Base-by-base conservation (phyloP, 2,113 vertebrate species). In the Corydoras maculifer region DNA sequence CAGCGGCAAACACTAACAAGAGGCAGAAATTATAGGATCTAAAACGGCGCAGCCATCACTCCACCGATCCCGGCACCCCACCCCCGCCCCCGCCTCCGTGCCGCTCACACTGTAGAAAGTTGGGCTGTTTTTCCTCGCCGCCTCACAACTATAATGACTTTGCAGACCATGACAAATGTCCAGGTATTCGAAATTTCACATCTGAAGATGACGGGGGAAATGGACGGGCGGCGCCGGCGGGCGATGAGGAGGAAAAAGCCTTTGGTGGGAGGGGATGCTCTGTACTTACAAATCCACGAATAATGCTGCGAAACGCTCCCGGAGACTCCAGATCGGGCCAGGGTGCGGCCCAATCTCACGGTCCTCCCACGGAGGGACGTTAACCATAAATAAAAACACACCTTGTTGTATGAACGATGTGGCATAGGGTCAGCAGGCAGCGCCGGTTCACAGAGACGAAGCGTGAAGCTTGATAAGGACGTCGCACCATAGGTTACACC, bases 131-230 rank as follows among this genome's bases (percentile, higher is more conserved):
- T 62, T 58, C 65, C 9, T 35, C 49, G 5, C 15, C 29, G n/a
- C 14, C 63, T 31, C 62, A 54, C 86, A 79, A 86, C 86, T 87
- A 85, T 87, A 88, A 87, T 87, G 82, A 84, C 84, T 86, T 83
- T 86, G 80, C 83, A 84, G 86, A 75, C 87, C 84, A 75, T 90
- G 88, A 88, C 89, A 87, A 90, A 88, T 90, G 83, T 86, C 79
- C 86, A 84, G 80, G 82, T 86, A 88, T 88, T 87, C 83, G 85
- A 88, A 87, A 87, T 87, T 86, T 87, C 87, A 85, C 87, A 87
- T 89, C 80, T 84, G 84, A 85, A 85, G 87, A 84, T 87, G 85
- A 88, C 82, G 86, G 89, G 86, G 89, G 86, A 89, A 91, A 90
- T 89, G 86, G 87, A 89, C 86, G 82, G 82, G 78, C 35, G 80